phyloP scores from a whole-genome alignment of 2,113 vertebrate genomes.

The Hipposideros armiger region DNA sequence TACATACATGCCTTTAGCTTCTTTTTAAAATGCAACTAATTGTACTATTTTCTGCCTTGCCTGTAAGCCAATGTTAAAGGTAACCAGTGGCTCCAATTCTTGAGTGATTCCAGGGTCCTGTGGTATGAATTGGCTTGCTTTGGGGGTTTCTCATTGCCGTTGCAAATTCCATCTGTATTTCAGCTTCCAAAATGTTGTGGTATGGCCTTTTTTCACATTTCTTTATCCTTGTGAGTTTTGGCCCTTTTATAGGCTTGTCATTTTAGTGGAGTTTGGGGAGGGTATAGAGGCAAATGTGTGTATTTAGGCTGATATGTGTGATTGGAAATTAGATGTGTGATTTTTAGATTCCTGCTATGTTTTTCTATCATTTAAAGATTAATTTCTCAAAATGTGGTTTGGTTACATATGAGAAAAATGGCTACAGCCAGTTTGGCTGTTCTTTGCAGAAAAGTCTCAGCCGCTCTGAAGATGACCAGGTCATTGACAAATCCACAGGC shows the following conservation, averaged over 20 bases:
- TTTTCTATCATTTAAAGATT: background rate
- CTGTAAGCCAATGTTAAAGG: background rate
- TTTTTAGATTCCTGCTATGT: slow-evolving; percentile 7
- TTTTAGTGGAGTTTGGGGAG: background rate
- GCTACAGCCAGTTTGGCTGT: too few species aligned
- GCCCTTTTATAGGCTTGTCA: background rate
- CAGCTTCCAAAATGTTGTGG: background rate
- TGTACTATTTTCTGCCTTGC: background rate
- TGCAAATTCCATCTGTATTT: background rate
- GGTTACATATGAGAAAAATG: too few species aligned
- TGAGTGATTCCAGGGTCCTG: background rate
- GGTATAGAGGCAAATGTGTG: background rate
- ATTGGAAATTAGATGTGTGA: background rate
- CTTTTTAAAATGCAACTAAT: background rate
- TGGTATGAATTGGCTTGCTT: background rate
- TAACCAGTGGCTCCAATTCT: background rate
- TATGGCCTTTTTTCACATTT: background rate
- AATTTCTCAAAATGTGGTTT: background rate
- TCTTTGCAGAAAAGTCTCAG: background rate
- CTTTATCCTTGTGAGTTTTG: slow-evolving; percentile 13
- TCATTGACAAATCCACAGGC: too few species aligned
- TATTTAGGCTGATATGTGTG: background rate
- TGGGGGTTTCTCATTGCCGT: background rate
- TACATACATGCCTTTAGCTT: background rate
- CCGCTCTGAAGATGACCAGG: too few species aligned